Evolutionary conservation across 2,888 invertebrate genomes (phyloP), one percentile per base, ranked within the genome.

Genomic region (Mesorhabditis spiculigera): DNA sequence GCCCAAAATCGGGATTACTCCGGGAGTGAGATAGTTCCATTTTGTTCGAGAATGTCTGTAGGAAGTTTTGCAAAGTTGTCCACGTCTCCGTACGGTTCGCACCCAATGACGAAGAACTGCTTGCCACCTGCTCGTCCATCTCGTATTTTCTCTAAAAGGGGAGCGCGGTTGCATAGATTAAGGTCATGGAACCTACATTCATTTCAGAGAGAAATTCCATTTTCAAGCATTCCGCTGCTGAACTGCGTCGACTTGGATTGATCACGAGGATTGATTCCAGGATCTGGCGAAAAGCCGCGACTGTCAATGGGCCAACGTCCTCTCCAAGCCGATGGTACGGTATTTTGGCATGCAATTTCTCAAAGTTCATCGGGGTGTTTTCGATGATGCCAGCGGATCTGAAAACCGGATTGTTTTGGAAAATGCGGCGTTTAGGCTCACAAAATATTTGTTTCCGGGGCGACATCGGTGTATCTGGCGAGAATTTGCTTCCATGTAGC

Each of bases 121-220:
- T n/a, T 50, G 8, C 58, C 58, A 50, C n/a, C 58, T 13, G 8
- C n/a, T 50, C 58, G 58, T 50, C n/a, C 58, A 50, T 50, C n/a
- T 50, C 58, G 58, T 50, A 50, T n/a, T 50, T 50, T 50, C 58
- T 50, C 58, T 50, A n/a, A 50, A 50, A 50, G n/a, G 28, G 28
- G 3, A 28, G 28, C 28, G 1, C 28, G 28, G 2, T 50, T 50
- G 10, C 58, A 50, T 50, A 13, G n/a, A 0, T 50, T 10, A 50
- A 13, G 58, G 58, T 13, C n/a, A 50, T 10, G 1, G 58, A 50
- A 50, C 58, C n/a, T 50, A 50, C 58, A 50, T 50, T 50, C 58
- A 50, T 50, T 13, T 13, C n/a, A 10, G 8, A 10, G n/a, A 50
- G 58, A n/a, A 13, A 50, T n/a, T 10, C 10, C 58, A 50, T 50